These are phyloP conservation scores for Pantherophis vulpinus DNA, from an alignment of 2,797 vertebrate genomes.

Conservation along the genomic window DNA sequence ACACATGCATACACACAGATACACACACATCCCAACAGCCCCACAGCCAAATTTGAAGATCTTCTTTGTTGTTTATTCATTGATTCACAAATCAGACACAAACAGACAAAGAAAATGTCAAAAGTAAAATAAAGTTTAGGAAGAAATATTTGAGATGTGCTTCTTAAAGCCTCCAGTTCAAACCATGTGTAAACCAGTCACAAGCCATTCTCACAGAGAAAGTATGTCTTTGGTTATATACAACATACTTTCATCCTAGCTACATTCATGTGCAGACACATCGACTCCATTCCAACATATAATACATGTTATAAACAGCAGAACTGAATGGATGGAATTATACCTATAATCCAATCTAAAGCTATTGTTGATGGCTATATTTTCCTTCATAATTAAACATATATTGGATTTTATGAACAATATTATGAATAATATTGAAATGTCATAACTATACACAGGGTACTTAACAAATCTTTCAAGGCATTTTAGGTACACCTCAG, in stretches of 20 bases:
- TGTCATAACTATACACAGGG: neutral
- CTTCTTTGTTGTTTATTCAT: neutral
- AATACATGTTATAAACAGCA: neutral
- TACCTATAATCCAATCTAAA: neutral
- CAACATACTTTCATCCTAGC: neutral
- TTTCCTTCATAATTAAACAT: neutral
- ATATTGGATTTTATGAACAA: neutral
- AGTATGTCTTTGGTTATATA: neutral
- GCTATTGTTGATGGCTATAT: neutral
- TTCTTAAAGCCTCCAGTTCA: neutral
- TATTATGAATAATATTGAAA: neutral
- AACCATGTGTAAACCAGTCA: neutral
- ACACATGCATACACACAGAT: neutral
- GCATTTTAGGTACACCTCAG: neutral
- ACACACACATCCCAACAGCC: neutral
- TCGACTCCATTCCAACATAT: neutral
- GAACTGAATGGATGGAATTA: neutral
- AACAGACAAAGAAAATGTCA: neutral
- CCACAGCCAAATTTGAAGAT: neutral
- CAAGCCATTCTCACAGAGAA: neutral
- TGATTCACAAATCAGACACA: neutral
- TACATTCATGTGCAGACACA: neutral
- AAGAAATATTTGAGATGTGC: neutral
- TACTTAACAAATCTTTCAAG: neutral
- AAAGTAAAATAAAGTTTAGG: neutral